A percentile compares a stretch with the other conserved stretches of the same genome.
Conservation (phyloP, 2,888 invertebrate species). For the Drosophila testacea region DNA sequence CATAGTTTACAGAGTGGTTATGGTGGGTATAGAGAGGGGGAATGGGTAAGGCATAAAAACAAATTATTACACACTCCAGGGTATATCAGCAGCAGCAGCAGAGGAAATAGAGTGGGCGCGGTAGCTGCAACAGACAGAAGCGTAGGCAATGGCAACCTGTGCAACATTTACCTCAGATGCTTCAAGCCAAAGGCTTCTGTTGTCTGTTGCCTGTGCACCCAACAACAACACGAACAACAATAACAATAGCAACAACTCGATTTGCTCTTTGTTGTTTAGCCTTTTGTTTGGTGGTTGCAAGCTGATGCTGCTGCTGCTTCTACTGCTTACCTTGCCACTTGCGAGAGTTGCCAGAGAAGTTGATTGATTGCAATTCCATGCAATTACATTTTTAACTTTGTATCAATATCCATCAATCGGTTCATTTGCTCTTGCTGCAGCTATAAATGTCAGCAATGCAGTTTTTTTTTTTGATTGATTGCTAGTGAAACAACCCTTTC, state of each 20-base stretch:
- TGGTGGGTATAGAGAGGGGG: not conserved
- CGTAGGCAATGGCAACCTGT: slow-evolving; percentile 76
- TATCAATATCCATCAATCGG: slow-evolving; percentile 32
- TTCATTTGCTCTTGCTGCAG: not conserved
- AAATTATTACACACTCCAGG: slow-evolving; percentile 72
- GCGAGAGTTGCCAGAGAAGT: slow-evolving; percentile 62
- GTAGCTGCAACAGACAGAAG: slow-evolving; percentile 68
- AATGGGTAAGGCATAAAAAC: slow-evolving; percentile 60
- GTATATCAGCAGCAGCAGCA: slow-evolving; percentile 11
- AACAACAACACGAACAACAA: slow-evolving; percentile 14
- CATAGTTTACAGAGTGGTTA: slow-evolving; percentile 34
- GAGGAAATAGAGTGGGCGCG: slow-evolving; percentile 15
- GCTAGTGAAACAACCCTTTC: not conserved
- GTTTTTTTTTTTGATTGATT: slow-evolving; percentile 37
- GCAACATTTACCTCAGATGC: slow-evolving; percentile 64
- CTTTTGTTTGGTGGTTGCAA: slow-evolving; percentile 70
- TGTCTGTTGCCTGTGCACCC: slow-evolving; percentile 53
- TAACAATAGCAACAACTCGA: slow-evolving; percentile 37
- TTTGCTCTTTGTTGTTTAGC: slow-evolving; percentile 65
- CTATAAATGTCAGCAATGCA: slow-evolving; percentile 29
- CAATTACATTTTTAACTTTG: slow-evolving; percentile 6
- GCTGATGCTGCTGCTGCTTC: slow-evolving; percentile 9
- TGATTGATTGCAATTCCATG: slow-evolving; percentile 51
- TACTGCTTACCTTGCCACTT: not conserved
- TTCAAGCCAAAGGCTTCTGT: slow-evolving; percentile 56